A percentile compares a stretch with the other conserved stretches of the same genome.
Conservation (phyloP, 2,888 invertebrate genomes). For the Branchellion lobata region DNA sequence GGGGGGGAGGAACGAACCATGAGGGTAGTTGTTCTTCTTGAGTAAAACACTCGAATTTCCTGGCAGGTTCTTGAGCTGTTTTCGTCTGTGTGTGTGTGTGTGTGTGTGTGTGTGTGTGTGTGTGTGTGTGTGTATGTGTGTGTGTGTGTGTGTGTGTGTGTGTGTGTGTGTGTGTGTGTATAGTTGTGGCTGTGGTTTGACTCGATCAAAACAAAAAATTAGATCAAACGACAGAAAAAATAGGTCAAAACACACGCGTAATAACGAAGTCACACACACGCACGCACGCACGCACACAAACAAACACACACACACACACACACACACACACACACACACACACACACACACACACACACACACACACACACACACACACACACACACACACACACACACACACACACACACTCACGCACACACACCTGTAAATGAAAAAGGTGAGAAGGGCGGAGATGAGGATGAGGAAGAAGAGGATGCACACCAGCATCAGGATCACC, state of each 20-base stretch:
- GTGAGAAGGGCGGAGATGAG: constrained; percentile 1
- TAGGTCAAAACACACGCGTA: too few relatives aligned
- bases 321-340: too few relatives aligned
- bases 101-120: background rate
- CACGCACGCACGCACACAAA: too few relatives aligned
- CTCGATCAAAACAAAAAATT: too few relatives aligned
- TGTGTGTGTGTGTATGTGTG: background rate
- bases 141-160: constrained; percentile 21
- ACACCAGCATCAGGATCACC: constrained; percentile 18
- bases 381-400: too few relatives aligned
- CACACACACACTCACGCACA: background rate
- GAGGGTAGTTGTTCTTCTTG: background rate
- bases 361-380: too few relatives aligned
- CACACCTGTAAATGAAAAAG: constrained; percentile 8
- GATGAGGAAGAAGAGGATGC: constrained; percentile 19
- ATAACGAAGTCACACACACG: too few relatives aligned
- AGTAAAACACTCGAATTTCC: background rate
- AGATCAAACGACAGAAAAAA: too few relatives aligned
- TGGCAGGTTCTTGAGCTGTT: background rate
- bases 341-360: too few relatives aligned
- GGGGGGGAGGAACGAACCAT: background rate
- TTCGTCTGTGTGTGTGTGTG: background rate
- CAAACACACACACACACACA: too few relatives aligned
- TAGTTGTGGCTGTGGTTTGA: background rate
- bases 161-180: constrained; percentile 15